Conservation (phyloP, 2,113 vertebrate species). For the Rissa tridactyla region DNA sequence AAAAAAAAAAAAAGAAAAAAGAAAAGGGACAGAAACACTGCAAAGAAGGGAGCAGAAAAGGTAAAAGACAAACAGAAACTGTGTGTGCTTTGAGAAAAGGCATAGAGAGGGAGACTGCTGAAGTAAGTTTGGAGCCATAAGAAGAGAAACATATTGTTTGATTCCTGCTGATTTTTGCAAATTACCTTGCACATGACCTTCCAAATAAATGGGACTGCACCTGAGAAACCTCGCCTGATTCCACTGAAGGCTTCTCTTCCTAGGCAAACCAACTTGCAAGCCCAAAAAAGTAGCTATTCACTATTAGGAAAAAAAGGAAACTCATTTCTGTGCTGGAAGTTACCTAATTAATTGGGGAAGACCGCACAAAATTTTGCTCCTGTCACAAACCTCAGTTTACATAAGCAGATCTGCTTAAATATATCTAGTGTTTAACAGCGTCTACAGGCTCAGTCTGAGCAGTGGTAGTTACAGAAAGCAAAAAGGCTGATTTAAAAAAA, state of each 20-base stretch:
- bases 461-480: neutral
- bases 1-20: neutral
- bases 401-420: neutral
- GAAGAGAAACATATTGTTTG: neutral
- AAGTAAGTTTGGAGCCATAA: neutral
- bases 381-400: neutral
- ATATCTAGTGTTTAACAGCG: neutral
- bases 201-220: neutral
- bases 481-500: neutral
- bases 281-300: neutral
- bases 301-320: neutral
- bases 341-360: neutral
- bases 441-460: neutral
- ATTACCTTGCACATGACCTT: neutral
- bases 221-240: fast-evolving
- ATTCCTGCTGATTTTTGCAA: neutral
- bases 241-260: neutral
- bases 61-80: neutral
- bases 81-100: neutral
- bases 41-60: neutral
- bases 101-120: neutral
- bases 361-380: neutral
- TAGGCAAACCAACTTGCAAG: neutral
- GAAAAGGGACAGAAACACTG: neutral
- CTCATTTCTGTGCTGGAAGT: neutral